Conservation (phyloP, 1,140 invertebrate species). For the Cherax destructor region DNA sequence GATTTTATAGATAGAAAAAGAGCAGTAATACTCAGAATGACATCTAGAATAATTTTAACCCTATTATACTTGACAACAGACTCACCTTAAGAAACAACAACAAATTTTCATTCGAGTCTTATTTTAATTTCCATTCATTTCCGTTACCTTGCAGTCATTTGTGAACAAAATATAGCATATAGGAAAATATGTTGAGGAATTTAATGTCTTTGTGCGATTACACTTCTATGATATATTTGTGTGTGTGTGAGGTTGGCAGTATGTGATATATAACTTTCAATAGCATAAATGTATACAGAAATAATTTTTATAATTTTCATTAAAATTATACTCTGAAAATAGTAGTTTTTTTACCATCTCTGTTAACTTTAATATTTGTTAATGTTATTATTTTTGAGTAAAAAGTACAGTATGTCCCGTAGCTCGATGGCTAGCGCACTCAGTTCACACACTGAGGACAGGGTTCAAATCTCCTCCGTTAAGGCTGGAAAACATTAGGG, state of each 20-base stretch:
- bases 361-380: no score
- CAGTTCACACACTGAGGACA: no score
- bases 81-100: not conserved
- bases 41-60: not conserved
- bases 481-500: no score
- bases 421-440: no score
- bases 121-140: not conserved
- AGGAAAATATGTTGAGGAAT: not conserved
- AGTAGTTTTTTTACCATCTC: not conserved
- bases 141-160: not conserved
- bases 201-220: no score
- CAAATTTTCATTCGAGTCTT: no score
- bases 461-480: no score
- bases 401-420: no score
- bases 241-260: not conserved
- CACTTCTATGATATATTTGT: not conserved
- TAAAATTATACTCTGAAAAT: not conserved
- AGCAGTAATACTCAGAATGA: not conserved
- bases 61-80: not conserved
- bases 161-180: not conserved
- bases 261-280: not conserved
- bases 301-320: not conserved
- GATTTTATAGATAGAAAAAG: not conserved
- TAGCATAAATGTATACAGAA: not conserved
- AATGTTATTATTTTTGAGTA: no score